A percentile compares a stretch with the other conserved stretches of the same genome.
Evolutionary conservation across 2,888 invertebrate species (phyloP).

Genomic region (Aromia moschata): DNA sequence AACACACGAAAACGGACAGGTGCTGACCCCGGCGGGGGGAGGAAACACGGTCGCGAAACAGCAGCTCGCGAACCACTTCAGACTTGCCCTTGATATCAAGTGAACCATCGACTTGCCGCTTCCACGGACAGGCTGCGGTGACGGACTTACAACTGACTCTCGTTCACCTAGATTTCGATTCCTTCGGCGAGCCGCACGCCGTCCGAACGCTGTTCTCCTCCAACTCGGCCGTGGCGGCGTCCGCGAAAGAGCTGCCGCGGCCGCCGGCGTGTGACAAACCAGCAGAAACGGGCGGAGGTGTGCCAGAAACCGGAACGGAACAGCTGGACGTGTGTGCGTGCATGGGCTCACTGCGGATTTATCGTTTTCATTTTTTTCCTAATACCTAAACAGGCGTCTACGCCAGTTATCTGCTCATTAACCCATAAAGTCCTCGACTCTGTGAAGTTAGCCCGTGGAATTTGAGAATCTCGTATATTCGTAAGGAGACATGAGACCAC

Average conservation of each 20-base stretch:
- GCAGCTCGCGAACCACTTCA: slow-evolving; percentile 23
- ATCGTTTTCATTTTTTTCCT: not conserved
- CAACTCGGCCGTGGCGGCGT: slow-evolving; percentile 26
- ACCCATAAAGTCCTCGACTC: too few species aligned
- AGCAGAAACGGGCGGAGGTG: slow-evolving; percentile 15
- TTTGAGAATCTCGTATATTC: too few species aligned
- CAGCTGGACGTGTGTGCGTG: not conserved
- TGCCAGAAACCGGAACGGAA: not conserved
- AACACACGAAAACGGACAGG: slow-evolving; percentile 29
- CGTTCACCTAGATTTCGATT: slow-evolving; percentile 55
- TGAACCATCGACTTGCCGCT: slow-evolving; percentile 50
- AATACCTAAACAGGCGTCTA: not conserved
- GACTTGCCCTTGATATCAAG: slow-evolving; percentile 56
- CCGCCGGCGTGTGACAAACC: slow-evolving; percentile 5
- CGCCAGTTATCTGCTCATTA: too few species aligned
- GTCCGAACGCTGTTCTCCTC: slow-evolving; percentile 37
- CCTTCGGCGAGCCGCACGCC: slow-evolving; percentile 37
- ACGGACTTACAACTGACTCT: slow-evolving; percentile 48
- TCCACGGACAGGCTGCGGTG: slow-evolving; percentile 35
- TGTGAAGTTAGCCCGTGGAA: too few species aligned
- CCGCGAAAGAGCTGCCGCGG: slow-evolving; percentile 26
- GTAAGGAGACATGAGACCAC: too few species aligned
- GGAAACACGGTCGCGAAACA: slow-evolving; percentile 21
- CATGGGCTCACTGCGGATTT: not conserved
- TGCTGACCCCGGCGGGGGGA: slow-evolving; percentile 28